Evolutionary conservation across 2,888 invertebrate genomes (phyloP), one percentile per base, ranked within the genome.

Genomic region (Drosophila rubida): DNA sequence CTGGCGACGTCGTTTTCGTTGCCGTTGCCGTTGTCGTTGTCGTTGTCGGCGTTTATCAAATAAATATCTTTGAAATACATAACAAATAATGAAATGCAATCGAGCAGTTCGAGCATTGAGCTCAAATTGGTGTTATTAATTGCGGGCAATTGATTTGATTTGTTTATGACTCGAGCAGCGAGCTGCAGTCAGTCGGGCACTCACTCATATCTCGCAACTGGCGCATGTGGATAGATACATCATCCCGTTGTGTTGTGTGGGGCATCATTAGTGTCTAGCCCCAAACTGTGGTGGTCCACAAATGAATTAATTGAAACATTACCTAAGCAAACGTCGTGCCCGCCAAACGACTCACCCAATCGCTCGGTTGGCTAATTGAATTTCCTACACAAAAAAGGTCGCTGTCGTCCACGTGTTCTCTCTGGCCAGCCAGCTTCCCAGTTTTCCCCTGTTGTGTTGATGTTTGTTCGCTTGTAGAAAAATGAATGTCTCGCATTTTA

Each of bases 271-370:
- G 76, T 48, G 53, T 68, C 79, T 80, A 80, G 48, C 48, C 39
- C 50, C 32, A 51, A 32, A 54, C 68, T 55, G 61, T 22, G 49
- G 4, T 45, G 49, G 4, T 45, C 66, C 79, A 74, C 57, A 81
- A 79, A 74, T 80, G 80, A 87, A 86, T 86, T 86, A 88, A 85
- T 85, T 85, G 85, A 88, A 85, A 85, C 85, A 88, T 88, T 88
- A 87, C 85, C 85, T 88, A 88, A 85, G 88, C 88, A 87, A 88
- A 81, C 79, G 73, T 67, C 61, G 61, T 50, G 63, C 63, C 53
- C n/a, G 32, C 49, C 60, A 46, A 51, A 55, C 37, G 60, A 51
- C 54, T 54, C 57, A 58, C 27, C 53, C 58, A 66, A 58, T 61
- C 66, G 44, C 48, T 65, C 62, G 75, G 14, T 50, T 71, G 74